Percentiles rank a stretch among this genome's conserved stretches.
phyloP scores from a whole-genome alignment of 2,797 vertebrate species.

The Sebastes itinus region DNA sequence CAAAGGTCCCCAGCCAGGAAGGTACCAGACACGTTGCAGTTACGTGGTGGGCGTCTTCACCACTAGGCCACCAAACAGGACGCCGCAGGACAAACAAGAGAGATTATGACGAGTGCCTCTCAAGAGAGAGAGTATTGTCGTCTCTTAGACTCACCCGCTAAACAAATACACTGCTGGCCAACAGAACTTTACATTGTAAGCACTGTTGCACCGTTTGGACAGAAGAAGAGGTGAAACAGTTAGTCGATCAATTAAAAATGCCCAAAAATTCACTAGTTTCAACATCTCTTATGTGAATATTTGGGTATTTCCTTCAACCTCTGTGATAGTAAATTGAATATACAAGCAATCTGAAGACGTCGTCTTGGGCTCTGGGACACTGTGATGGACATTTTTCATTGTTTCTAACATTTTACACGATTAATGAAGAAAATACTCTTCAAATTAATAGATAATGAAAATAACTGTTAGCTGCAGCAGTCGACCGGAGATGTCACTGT shows the following conservation, averaged over 20 bases:
- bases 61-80: background rate
- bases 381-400: background rate
- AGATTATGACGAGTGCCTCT: background rate
- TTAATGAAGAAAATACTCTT: background rate
- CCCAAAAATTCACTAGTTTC: background rate
- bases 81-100: background rate
- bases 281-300: background rate
- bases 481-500: background rate
- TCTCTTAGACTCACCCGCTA: conserved; percentile 31
- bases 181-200: background rate
- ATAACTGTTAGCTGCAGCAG: background rate
- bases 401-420: background rate
- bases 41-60: background rate
- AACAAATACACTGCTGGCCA: conserved; percentile 37
- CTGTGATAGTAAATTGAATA: background rate
- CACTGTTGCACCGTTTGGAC: background rate
- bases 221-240: background rate
- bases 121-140: background rate
- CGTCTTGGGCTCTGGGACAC: background rate
- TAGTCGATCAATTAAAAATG: background rate
- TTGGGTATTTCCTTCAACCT: background rate
- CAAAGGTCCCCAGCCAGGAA: background rate
- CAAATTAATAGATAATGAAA: background rate
- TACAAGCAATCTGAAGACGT: background rate
- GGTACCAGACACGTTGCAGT: background rate